Evolutionary conservation across 2,797 vertebrate genomes (phyloP), one percentile per base, ranked within the genome.

Genomic region (Catamblyrhynchus diadema): DNA sequence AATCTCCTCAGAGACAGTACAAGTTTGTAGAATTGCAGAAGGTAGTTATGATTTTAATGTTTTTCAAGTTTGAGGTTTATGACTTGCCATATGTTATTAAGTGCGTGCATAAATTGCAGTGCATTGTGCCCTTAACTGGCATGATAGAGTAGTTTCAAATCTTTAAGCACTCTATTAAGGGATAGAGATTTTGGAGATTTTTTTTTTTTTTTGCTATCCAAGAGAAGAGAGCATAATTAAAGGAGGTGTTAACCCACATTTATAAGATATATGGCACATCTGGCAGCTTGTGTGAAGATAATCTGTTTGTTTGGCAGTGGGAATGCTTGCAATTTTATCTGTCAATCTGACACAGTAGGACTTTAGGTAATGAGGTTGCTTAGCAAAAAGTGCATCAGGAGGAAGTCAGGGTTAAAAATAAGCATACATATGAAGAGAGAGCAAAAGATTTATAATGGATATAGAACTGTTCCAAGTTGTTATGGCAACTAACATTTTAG

Each of bases 401-500:
- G 60, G 77, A 90, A 75, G 28, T 81, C 83, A 50, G 90, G 71
- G 78, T 93, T 86, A 93, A 96, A 96, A 86, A 97, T 97, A 94
- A 93, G 89, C 91, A 81, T 74, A 67, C 47, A 41, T 91, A 88
- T 72, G 66, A 88, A 61, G 37, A 50, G 47, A 35, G 51, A 85
- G 79, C 32, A 66, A 78, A 61, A 93, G 85, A 92, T 80, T 94
- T 92, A 64, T 88, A 93, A 91, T 82, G 65, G 70, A 62, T 93
- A 88, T 91, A 90, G 60, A 88, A 86, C 30, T 82, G 37, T 96
- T 97, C 81, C 83, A 87, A 70, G 90, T 96, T 96, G 92, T 97
- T 97, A 93, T 88, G 90, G 72, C 84, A 96, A 95, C 94, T 90
- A 82, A 88, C 47, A 75, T 90, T 97, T 96, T 85, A 96, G 86